A percentile compares a stretch with the other conserved stretches of the same genome.
Evolutionary conservation across 2,888 invertebrate genomes (phyloP).

Genomic region (Tethea ocularis): DNA sequence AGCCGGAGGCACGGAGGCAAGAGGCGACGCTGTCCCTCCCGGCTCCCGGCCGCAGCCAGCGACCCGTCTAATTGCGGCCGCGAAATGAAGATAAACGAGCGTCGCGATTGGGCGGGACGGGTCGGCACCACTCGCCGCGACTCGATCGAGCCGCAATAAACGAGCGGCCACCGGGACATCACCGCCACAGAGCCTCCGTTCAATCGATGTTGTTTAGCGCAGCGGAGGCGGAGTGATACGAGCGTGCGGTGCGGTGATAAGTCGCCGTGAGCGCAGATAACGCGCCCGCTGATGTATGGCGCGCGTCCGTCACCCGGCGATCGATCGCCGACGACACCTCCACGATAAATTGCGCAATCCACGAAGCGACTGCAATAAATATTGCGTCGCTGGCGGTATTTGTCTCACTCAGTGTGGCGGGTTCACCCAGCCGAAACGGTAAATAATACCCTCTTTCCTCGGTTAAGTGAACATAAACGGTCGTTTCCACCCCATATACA

Average conservation of each 20-base stretch:
- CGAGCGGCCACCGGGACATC: conserved; percentile 52
- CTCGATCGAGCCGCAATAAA: conserved; percentile 65
- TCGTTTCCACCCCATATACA: conserved; percentile 84
- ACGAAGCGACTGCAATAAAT: conserved; percentile 81
- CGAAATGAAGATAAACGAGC: conserved; percentile 89
- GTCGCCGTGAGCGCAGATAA: conserved; percentile 80
- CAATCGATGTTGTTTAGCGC: conserved; percentile 61
- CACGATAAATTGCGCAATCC: conserved; percentile 83
- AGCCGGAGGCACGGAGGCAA: conserved; percentile 11
- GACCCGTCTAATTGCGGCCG: conserved; percentile 88
- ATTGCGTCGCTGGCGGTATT: conserved; percentile 76
- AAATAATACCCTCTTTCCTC: conserved; percentile 84
- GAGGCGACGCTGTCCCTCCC: conserved; percentile 39
- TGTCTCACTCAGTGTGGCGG: conserved; percentile 82
- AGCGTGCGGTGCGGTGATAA: conserved; percentile 65
- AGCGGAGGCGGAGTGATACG: conserved; percentile 24
- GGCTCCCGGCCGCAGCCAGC: conserved; percentile 80
- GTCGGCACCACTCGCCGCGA: conserved; percentile 52
- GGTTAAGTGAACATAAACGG: conserved; percentile 84
- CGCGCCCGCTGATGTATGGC: conserved; percentile 77
- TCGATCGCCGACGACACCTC: conserved; percentile 82
- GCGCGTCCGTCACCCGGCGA: conserved; percentile 74
- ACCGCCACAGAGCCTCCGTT: conserved; percentile 34
- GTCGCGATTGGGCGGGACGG: conserved; percentile 84
- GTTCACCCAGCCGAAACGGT: conserved; percentile 82